Percentiles rank a stretch among this genome's conserved stretches.
phyloP scores from a whole-genome alignment of 2,888 invertebrate species.

The Clunio marinus region DNA sequence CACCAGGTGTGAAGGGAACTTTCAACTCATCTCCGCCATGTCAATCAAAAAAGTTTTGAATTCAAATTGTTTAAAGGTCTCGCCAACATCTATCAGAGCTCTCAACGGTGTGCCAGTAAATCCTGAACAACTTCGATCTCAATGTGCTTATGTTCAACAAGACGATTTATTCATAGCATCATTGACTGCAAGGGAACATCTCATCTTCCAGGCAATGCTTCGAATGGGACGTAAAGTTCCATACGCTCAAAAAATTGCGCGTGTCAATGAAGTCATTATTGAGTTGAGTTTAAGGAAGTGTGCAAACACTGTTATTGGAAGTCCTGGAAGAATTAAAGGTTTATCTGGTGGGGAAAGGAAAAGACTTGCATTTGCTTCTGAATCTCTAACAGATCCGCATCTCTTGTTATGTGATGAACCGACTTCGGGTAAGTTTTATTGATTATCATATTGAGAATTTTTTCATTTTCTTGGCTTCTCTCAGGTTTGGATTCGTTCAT shows the following conservation, averaged over 20 bases:
- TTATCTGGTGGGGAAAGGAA: conserved; percentile 97
- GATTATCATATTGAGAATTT: too few relatives aligned
- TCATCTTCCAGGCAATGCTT: conserved; percentile 71
- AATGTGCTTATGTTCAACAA: conserved; percentile 90
- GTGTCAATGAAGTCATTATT: conserved; percentile 81
- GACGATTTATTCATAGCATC: conserved; percentile 90
- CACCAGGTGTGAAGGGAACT: conserved; percentile 61
- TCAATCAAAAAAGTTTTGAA: background rate
- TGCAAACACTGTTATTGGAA: conserved; percentile 84
- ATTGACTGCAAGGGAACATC: conserved; percentile 82
- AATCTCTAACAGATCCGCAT: conserved; percentile 90
- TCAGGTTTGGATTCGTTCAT: conserved; percentile 95
- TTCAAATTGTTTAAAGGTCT: conserved; percentile 39
- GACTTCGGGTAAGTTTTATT: too few relatives aligned
- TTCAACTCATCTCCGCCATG: conserved; percentile 54
- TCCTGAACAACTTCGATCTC: conserved; percentile 65
- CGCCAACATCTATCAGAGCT: conserved; percentile 55
- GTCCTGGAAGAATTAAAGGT: conserved; percentile 81
- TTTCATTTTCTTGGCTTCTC: too few relatives aligned
- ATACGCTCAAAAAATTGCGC: conserved; percentile 65
- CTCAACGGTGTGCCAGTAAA: conserved; percentile 75
- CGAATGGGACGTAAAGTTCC: conserved; percentile 77
- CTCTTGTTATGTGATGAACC: conserved; percentile 97
- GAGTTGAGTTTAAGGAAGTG: conserved; percentile 81
- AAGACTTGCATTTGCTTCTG: conserved; percentile 92